These are phyloP conservation scores for Lepidochitona cinerea DNA, from an alignment of 2,888 invertebrate species.

Conservation along the genomic window DNA sequence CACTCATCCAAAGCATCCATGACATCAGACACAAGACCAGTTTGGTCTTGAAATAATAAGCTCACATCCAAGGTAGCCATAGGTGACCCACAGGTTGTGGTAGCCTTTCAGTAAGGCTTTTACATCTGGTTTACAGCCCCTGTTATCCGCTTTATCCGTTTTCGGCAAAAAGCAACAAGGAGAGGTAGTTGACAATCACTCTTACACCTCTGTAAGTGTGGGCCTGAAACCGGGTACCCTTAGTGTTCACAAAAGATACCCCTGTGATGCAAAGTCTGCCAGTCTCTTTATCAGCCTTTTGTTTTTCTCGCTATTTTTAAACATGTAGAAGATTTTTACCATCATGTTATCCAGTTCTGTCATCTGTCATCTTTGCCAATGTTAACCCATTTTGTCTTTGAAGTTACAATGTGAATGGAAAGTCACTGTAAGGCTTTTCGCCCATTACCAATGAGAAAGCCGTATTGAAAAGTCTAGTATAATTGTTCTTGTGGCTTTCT, in stretches of 20 bases:
- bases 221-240: slow-evolving; percentile 1
- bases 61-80: background rate
- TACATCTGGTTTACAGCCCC: background rate
- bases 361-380: too few species aligned
- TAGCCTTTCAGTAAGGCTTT: background rate
- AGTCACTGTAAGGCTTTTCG: too few species aligned
- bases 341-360: background rate
- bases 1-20: too few species aligned
- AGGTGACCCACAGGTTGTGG: background rate
- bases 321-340: background rate
- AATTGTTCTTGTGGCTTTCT: too few species aligned
- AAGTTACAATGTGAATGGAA: too few species aligned
- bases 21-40: too few species aligned
- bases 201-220: background rate
- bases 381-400: too few species aligned
- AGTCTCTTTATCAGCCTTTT: slow-evolving; percentile 1
- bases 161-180: background rate
- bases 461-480: too few species aligned
- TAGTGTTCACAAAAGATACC: background rate
- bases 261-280: background rate
- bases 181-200: background rate
- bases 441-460: too few species aligned
- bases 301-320: background rate
- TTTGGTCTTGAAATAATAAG: too few species aligned
- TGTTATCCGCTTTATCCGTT: background rate